Evolutionary conservation across 2,888 invertebrate species (phyloP).

Genomic region (Piscicola geometra): DNA sequence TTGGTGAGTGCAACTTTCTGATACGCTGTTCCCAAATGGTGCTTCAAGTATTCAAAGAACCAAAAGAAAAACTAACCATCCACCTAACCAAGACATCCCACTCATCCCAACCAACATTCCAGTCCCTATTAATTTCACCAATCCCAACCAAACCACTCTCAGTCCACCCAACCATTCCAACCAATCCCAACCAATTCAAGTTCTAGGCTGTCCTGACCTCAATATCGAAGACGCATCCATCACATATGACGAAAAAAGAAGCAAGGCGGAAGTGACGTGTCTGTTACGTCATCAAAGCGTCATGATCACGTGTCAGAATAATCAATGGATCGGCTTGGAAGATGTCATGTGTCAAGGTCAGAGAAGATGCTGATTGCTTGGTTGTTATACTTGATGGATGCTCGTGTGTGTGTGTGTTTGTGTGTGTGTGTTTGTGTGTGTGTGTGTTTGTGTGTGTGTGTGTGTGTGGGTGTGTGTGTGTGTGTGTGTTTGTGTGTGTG

Average conservation of each 20-base stretch:
- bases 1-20: no score
- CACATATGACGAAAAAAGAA: background rate
- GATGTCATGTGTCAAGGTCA: slow-evolving; percentile 13
- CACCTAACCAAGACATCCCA: no score
- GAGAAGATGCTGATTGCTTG: no score
- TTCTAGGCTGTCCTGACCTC: slow-evolving; percentile 26
- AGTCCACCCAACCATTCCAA: background rate
- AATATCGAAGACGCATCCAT: slow-evolving; percentile 22
- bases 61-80: no score
- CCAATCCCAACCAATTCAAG: background rate
- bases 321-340: slow-evolving; percentile 25
- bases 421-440: no score
- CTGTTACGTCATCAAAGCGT: slow-evolving; percentile 26
- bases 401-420: no score
- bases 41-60: no score
- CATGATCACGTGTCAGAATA: slow-evolving; percentile 23
- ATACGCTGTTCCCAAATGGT: no score
- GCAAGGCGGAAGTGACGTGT: slow-evolving; percentile 30
- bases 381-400: no score
- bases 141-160: no score
- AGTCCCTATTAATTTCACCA: no score
- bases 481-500: slow-evolving; percentile 2
- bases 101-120: no score
- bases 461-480: background rate
- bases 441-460: background rate